Evolutionary conservation across 53 echinoderm and acorn worm genomes (phyloP).

Genomic region (Temnopleurus reevesii): DNA sequence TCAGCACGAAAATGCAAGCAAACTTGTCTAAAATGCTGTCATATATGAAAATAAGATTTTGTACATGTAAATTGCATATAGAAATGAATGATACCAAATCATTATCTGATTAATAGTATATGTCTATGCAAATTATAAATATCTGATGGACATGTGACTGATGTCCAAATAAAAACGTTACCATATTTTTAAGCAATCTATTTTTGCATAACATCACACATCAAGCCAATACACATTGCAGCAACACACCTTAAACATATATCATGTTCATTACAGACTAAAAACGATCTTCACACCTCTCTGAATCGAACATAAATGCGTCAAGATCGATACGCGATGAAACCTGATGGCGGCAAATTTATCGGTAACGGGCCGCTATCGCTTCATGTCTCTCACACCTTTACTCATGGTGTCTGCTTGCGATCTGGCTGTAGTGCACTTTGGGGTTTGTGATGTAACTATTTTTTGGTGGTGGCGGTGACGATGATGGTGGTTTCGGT

Average conservation of each 20-base stretch:
- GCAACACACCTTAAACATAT: neutral
- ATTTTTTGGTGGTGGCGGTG: neutral
- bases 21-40: too few species aligned
- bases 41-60: too few species aligned
- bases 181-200: too few species aligned
- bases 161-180: too few species aligned
- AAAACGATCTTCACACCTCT: conserved; percentile 9
- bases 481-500: neutral
- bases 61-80: too few species aligned
- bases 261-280: conserved; percentile 2
- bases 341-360: conserved; percentile 6
- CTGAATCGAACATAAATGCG: conserved; percentile 1
- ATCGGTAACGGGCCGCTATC: neutral
- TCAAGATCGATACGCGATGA: neutral
- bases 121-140: too few species aligned
- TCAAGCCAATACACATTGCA: neutral
- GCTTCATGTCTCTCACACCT: neutral
- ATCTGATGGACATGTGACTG: too few species aligned
- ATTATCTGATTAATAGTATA: too few species aligned
- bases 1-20: too few species aligned
- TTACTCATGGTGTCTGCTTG: neutral
- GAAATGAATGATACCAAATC: too few species aligned
- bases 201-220: neutral
- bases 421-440: neutral
- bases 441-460: neutral